Conservation (phyloP, 2,888 invertebrate genomes). For the Spisula solida region DNA sequence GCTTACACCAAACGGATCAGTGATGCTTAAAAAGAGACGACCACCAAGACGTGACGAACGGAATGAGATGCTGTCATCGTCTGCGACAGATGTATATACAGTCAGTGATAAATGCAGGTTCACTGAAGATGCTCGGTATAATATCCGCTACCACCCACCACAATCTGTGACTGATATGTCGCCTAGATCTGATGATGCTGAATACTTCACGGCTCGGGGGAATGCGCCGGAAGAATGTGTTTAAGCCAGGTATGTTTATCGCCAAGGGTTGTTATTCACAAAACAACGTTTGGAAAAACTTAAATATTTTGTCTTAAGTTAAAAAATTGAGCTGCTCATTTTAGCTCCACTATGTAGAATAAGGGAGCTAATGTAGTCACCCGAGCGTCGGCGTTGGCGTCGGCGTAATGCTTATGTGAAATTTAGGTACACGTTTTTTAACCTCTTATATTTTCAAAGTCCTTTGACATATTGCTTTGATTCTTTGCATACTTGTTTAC, state of each 20-base stretch:
- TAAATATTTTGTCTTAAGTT: too few relatives aligned
- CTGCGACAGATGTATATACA: conserved; percentile 3
- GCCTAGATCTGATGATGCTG: conserved; percentile 53
- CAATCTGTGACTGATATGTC: conserved; percentile 16
- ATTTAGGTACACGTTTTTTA: too few relatives aligned
- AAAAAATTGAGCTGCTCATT: too few relatives aligned
- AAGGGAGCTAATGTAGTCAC: too few relatives aligned
- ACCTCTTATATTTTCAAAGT: too few relatives aligned
- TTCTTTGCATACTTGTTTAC: too few relatives aligned
- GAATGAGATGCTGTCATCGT: background rate
- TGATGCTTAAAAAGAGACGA: conserved; percentile 51
- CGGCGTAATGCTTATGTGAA: too few relatives aligned
- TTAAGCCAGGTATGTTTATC: background rate
- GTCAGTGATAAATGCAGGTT: conserved; percentile 12
- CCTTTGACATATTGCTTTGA: too few relatives aligned
- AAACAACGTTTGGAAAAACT: too few relatives aligned
- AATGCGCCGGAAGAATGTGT: conserved; percentile 27
- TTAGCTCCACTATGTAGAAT: too few relatives aligned
- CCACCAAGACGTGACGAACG: conserved; percentile 20
- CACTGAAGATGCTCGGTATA: conserved; percentile 26
- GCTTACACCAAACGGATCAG: conserved; percentile 68
- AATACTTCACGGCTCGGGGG: background rate
- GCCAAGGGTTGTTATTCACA: too few relatives aligned
- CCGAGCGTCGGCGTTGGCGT: too few relatives aligned
- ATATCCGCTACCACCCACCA: background rate